Evolutionary conservation across 2,888 invertebrate genomes (phyloP), one percentile per base, ranked within the genome.

Genomic region (Heteropelma amictum): DNA sequence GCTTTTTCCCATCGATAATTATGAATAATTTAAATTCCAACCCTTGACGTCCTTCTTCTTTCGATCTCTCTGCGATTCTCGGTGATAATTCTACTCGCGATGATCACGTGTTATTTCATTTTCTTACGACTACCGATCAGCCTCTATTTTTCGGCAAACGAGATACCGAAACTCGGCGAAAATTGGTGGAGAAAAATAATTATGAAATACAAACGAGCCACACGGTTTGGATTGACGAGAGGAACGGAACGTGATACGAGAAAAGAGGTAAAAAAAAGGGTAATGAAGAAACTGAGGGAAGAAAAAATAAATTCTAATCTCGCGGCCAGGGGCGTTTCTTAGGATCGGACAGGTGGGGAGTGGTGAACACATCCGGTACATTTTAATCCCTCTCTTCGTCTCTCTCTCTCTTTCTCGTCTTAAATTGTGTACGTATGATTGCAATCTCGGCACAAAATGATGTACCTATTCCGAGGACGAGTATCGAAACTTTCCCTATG

Each of bases 391-490:
- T 30, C 26, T 7, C 26, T n/a, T 42, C 17, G 28, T 60, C 30
- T 19, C 10, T 8, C 17, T 60, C 28, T 26, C 30, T 78, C 79
- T 72, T 65, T 64, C 60, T 54, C 17, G 23, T 38, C 67, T 76
- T 82, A 83, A 85, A 86, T 79, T 80, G 78, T 79, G 71, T 79
- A 61, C 65, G 86, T n/a, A 83, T 6, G 42, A 86, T 86, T 82
- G 76, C 76, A 63, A 86, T 86, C 85, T 73, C 72, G 63, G 60
- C 30, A n/a, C 0, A 42, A 56, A 26, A 6, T 35, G 26, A 14
- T 38, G 14, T 40, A 1, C 53, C 26, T 65, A n/a, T n/a, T n/a
- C n/a, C n/a, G n/a, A n/a, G n/a, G n/a, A n/a, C n/a, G n/a, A n/a
- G n/a, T n/a, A n/a, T n/a, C n/a, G n/a, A n/a, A n/a, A n/a, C 40